phyloP scores from a whole-genome alignment of 1,140 invertebrate species.

The Drosophila trapezifrons region DNA sequence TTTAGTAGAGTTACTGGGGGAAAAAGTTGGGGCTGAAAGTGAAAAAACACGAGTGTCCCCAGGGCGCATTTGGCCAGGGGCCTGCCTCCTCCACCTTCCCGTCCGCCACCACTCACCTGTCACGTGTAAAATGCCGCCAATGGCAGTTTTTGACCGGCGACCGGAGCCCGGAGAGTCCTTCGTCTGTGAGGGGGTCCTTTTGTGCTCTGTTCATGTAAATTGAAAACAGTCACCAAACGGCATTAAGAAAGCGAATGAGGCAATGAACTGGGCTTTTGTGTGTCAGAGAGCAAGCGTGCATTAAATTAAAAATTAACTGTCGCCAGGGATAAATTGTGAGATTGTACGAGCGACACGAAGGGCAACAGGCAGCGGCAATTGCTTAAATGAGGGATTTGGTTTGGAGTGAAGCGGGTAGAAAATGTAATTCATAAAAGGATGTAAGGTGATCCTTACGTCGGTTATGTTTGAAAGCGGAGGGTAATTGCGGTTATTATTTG shows the following conservation, averaged over 20 bases:
- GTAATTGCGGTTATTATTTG: background rate
- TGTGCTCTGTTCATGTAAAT: conserved; percentile 68
- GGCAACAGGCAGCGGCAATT: conserved; percentile 20
- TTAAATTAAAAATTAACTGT: conserved; percentile 81
- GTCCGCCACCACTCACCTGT: conserved; percentile 52
- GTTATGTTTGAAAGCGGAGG: background rate
- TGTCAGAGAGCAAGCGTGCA: conserved; percentile 46
- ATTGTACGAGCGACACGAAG: conserved; percentile 54
- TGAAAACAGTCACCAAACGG: conserved; percentile 75
- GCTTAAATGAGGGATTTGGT: conserved; percentile 22
- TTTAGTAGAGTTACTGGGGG: conserved; percentile 47
- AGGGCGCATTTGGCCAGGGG: conserved; percentile 57
- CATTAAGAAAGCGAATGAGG: conserved; percentile 66
- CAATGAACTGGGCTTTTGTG: conserved; percentile 56
- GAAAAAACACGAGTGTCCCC: conserved; percentile 56
- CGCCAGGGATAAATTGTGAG: conserved; percentile 65
- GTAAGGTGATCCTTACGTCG: background rate
- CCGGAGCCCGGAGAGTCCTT: conserved; percentile 6
- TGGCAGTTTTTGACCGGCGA: conserved; percentile 44
- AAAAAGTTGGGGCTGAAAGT: conserved; percentile 35
- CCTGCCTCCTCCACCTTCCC: conserved; percentile 11
- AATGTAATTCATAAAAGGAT: conserved; percentile 13
- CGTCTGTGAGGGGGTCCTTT: conserved; percentile 33
- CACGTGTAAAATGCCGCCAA: conserved; percentile 69
- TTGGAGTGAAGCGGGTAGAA: conserved; percentile 1